These are phyloP conservation scores for Tringa solitaria DNA, from an alignment of 2,113 vertebrate genomes.

Conservation along the genomic window DNA sequence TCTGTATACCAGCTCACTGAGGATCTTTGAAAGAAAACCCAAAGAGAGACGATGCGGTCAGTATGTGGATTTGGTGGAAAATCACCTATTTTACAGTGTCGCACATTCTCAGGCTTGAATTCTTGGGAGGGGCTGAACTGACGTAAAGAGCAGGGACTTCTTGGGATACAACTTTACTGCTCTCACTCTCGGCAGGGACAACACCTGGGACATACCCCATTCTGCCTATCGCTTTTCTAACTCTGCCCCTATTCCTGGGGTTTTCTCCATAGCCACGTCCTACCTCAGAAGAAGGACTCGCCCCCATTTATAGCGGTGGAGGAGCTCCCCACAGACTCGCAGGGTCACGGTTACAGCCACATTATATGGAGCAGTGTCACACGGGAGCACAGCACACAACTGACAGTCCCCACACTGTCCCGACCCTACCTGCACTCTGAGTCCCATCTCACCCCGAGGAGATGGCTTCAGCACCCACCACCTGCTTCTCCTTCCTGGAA, in stretches of 20 bases:
- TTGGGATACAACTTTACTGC: neutral
- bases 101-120: neutral
- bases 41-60: neutral
- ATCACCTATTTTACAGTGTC: neutral
- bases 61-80: neutral
- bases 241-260: neutral
- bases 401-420: fast-evolving
- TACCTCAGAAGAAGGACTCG: neutral
- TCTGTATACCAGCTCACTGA: neutral
- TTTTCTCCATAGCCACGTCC: neutral
- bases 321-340: neutral
- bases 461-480: neutral
- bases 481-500: neutral
- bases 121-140: neutral
- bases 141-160: neutral
- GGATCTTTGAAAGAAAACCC: neutral
- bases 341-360: too few species aligned
- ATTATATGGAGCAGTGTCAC: neutral
- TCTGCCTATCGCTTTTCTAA: neutral
- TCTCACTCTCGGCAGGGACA: neutral
- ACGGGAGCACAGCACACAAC: neutral
- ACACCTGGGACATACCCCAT: neutral
- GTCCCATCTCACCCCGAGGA: neutral
- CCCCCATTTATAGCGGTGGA: neutral
- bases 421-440: neutral